These are phyloP conservation scores for Acanthis flammea DNA, from an alignment of 2,797 vertebrate species.

Conservation along the genomic window DNA sequence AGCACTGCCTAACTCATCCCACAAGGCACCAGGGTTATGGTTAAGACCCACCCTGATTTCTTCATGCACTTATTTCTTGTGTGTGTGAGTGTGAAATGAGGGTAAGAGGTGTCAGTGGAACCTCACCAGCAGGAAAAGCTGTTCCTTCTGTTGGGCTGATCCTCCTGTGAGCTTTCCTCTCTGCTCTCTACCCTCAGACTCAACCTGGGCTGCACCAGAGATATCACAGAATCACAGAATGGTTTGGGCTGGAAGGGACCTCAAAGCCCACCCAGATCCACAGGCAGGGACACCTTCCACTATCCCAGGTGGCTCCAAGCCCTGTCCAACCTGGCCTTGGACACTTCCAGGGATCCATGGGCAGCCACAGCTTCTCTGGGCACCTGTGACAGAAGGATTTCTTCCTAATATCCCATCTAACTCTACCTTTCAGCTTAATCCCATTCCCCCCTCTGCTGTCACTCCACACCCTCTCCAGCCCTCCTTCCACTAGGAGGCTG, in stretches of 20 bases:
- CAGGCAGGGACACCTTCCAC: not conserved
- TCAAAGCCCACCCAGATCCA: not conserved
- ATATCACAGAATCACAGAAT: not conserved
- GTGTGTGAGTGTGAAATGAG: not conserved
- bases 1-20: not conserved
- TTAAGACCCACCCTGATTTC: rapidly evolving
- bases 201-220: not conserved
- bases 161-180: not conserved
- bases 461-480: not conserved
- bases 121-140: not conserved
- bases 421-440: not conserved
- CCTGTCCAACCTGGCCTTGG: rapidly evolving
- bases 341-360: not conserved
- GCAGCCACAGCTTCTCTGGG: not conserved
- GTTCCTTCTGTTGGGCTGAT: not conserved
- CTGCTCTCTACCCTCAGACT: not conserved
- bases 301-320: rapidly evolving
- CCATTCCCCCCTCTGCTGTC: not conserved
- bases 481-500: not conserved
- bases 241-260: not conserved
- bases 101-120: not conserved
- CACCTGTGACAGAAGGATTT: not conserved
- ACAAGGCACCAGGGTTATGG: not conserved
- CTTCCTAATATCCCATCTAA: not conserved
- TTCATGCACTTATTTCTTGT: not conserved